Conservation (phyloP, 2,888 invertebrate genomes). For the Apamea epomidion region DNA sequence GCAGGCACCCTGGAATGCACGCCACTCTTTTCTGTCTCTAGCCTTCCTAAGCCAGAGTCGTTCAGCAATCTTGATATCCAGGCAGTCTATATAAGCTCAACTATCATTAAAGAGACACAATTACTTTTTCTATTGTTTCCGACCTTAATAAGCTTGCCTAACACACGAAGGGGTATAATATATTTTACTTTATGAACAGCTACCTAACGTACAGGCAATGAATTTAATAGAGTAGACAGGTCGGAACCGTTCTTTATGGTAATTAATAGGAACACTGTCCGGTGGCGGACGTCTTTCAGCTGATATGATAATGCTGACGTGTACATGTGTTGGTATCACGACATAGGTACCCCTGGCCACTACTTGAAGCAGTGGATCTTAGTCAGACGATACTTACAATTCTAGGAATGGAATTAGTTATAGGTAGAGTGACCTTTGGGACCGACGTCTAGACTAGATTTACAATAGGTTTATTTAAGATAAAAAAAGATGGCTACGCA, state of each 20-base stretch:
- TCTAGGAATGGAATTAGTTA: slow-evolving; percentile 9
- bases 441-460: neutral
- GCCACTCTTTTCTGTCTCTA: neutral
- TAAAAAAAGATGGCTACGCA: neutral
- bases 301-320: slow-evolving; percentile 53
- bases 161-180: neutral
- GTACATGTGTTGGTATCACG: slow-evolving; percentile 21
- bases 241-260: slow-evolving; percentile 49
- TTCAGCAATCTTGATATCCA: neutral
- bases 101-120: neutral
- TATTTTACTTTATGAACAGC: slow-evolving; percentile 5
- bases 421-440: too few species aligned
- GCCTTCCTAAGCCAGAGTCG: neutral
- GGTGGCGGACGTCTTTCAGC: slow-evolving; percentile 28
- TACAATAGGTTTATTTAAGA: neutral
- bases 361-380: neutral
- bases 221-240: slow-evolving; percentile 36
- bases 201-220: slow-evolving; percentile 15
- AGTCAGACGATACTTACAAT: neutral
- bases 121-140: neutral
- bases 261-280: slow-evolving; percentile 53
- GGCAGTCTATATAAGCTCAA: neutral
- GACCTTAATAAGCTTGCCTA: neutral
- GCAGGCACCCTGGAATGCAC: neutral
- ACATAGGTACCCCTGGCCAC: neutral